These are phyloP conservation scores for Gortyna flavago DNA, from an alignment of 2,888 invertebrate genomes.

Conservation along the genomic window DNA sequence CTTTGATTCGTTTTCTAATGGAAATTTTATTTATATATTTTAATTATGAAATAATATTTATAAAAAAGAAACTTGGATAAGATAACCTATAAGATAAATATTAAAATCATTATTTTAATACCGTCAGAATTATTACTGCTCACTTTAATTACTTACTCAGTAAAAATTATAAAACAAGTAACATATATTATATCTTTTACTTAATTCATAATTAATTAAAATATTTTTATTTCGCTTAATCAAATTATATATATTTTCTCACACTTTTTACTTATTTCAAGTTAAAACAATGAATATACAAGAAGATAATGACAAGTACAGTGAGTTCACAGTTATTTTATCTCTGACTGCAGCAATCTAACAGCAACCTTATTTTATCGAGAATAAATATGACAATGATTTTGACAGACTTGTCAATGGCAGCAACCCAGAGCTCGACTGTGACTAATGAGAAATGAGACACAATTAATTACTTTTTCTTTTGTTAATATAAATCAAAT, in stretches of 20 bases:
- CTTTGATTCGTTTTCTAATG: neutral
- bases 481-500: too few relatives aligned
- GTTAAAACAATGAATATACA: neutral
- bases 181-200: neutral
- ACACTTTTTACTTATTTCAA: constrained; percentile 10
- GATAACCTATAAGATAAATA: too few relatives aligned
- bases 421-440: neutral
- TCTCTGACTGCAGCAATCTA: too few relatives aligned
- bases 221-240: neutral
- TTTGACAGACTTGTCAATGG: neutral
- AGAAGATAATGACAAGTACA: too few relatives aligned
- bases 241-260: constrained; percentile 20
- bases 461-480: too few relatives aligned
- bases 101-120: neutral
- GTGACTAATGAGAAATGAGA: too few relatives aligned
- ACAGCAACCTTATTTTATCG: too few relatives aligned
- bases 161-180: too few relatives aligned
- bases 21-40: neutral
- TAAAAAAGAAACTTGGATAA: neutral
- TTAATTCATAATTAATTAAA: neutral
- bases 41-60: too few relatives aligned
- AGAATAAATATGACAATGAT: too few relatives aligned
- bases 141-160: neutral
- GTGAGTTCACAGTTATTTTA: too few relatives aligned
- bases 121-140: neutral